phyloP scores from a whole-genome alignment of 2,113 vertebrate species.

The Tupaia tana region DNA sequence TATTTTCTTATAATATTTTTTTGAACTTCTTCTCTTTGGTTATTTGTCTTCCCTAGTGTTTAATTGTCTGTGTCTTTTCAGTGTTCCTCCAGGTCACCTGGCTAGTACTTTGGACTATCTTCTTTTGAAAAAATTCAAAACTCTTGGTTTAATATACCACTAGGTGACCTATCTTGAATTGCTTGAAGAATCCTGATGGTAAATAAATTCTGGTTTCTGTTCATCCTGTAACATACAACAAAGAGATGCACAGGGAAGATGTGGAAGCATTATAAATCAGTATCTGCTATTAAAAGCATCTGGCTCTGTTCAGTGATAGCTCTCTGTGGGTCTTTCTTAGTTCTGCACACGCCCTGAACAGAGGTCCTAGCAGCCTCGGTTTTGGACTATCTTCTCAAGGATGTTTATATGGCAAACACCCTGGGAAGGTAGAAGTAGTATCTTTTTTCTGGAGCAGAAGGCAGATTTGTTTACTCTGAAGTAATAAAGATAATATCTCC shows the following conservation, averaged over 20 bases:
- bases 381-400: background rate
- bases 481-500: background rate
- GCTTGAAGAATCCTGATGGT: constrained; percentile 2
- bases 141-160: background rate
- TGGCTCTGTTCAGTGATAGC: background rate
- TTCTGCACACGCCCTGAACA: background rate
- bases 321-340: background rate
- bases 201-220: background rate
- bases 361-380: background rate
- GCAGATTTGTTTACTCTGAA: background rate
- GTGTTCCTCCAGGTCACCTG: background rate
- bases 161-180: background rate
- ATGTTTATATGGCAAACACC: background rate
- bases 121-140: background rate
- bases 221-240: background rate
- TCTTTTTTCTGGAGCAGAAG: background rate
- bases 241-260: background rate
- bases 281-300: background rate
- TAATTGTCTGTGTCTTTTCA: background rate
- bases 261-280: background rate
- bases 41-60: background rate
- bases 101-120: background rate
- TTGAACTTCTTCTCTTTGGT: background rate
- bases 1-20: background rate
- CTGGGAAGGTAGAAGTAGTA: background rate